Percentiles rank a stretch among this genome's conserved stretches.
phyloP scores from a whole-genome alignment of 2,888 invertebrate species.

The Drosophila putrida region DNA sequence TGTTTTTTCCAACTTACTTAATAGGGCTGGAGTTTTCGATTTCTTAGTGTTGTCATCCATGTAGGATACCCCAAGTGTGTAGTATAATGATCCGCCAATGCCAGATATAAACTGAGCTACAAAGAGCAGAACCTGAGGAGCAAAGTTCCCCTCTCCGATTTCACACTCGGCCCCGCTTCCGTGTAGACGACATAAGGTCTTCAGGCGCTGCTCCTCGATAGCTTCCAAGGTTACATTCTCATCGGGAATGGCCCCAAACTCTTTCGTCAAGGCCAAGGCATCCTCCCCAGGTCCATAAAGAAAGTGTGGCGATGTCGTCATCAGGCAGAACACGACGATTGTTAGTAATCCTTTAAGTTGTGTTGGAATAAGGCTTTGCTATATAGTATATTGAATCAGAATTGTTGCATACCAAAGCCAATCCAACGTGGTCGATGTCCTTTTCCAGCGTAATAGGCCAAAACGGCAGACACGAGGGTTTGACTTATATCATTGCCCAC shows the following conservation, averaged over 20 bases:
- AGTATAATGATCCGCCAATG: slow-evolving; percentile 89
- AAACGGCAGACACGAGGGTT: slow-evolving; percentile 88
- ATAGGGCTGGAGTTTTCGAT: slow-evolving; percentile 89
- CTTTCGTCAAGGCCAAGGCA: slow-evolving; percentile 88
- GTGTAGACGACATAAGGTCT: slow-evolving; percentile 86
- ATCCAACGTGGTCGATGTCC: slow-evolving; percentile 91
- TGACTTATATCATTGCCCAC: slow-evolving; percentile 92
- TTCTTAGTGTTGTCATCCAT: slow-evolving; percentile 92
- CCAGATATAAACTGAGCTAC: slow-evolving; percentile 90
- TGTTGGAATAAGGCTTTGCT: not conserved
- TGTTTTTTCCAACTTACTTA: slow-evolving; percentile 86
- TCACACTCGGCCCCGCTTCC: slow-evolving; percentile 85
- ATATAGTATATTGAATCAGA: not conserved
- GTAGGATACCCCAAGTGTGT: slow-evolving; percentile 90
- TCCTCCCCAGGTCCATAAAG: slow-evolving; percentile 90
- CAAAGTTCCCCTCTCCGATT: slow-evolving; percentile 87
- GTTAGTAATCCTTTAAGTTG: slow-evolving; percentile 86
- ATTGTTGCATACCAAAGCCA: slow-evolving; percentile 86
- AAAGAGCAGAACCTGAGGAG: slow-evolving; percentile 88
- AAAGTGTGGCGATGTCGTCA: slow-evolving; percentile 89
- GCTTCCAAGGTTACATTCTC: slow-evolving; percentile 85
- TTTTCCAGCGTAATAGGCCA: slow-evolving; percentile 90
- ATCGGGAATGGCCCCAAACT: slow-evolving; percentile 86
- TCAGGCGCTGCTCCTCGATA: slow-evolving; percentile 86
- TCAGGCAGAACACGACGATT: slow-evolving; percentile 88